phyloP scores from a whole-genome alignment of 2,888 invertebrate species.

The Catocala sponsa region DNA sequence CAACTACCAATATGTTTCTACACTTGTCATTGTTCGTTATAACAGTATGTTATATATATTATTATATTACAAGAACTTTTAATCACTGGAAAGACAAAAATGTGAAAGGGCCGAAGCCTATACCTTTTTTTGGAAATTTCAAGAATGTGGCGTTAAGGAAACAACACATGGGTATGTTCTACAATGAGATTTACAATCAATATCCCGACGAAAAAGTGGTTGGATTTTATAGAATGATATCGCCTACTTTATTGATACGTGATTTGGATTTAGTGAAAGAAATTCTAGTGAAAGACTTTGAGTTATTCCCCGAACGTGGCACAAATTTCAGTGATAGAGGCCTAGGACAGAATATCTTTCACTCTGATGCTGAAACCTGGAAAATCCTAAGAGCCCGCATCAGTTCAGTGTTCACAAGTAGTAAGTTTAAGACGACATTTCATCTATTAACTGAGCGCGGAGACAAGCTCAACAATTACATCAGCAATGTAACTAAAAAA shows the following conservation, averaged over 20 bases:
- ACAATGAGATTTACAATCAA: constrained; percentile 61
- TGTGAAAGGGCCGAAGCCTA: constrained; percentile 62
- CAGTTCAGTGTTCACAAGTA: constrained; percentile 63
- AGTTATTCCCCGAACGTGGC: constrained; percentile 62
- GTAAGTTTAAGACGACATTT: constrained; percentile 62
- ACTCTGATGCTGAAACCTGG: constrained; percentile 60
- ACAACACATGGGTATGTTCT: constrained; percentile 51
- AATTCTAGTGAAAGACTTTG: constrained; percentile 68
- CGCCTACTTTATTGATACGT: constrained; percentile 61
- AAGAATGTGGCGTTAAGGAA: constrained; percentile 52
- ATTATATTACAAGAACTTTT: constrained; percentile 41
- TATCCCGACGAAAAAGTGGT: constrained; percentile 66
- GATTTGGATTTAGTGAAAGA: constrained; percentile 67
- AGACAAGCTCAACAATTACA: constrained; percentile 57
- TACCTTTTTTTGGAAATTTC: constrained; percentile 52
- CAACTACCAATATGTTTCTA: constrained; percentile 26
- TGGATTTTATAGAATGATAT: constrained; percentile 63
- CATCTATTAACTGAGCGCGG: constrained; percentile 50
- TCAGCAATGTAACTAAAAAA: constrained; percentile 40
- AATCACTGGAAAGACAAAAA: constrained; percentile 50
- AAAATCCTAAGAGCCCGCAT: constrained; percentile 57
- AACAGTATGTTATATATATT: constrained; percentile 24
- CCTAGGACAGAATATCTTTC: constrained; percentile 66
- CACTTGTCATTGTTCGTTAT: constrained; percentile 19
- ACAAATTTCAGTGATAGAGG: constrained; percentile 57